Percentiles rank a stretch among this genome's conserved stretches.
These are phyloP conservation scores for Harpalus rubripes DNA, from an alignment of 2,888 invertebrate species.

Conservation along the genomic window DNA sequence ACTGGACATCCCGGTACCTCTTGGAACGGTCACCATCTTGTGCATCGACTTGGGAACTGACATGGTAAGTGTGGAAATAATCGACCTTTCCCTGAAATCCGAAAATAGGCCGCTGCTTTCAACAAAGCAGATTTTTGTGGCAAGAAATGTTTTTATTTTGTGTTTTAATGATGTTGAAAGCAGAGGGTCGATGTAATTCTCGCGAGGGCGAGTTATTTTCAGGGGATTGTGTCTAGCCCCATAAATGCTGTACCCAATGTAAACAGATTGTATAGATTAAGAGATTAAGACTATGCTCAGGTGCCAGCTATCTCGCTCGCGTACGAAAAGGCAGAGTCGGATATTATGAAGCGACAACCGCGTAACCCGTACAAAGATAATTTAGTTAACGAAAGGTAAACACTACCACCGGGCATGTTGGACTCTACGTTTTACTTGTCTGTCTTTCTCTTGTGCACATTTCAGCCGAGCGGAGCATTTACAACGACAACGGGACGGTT, in stretches of 20 bases:
- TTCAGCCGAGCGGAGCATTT: conserved; percentile 55
- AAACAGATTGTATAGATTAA: conserved; percentile 56
- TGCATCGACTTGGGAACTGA: conserved; percentile 99
- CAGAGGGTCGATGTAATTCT: background rate
- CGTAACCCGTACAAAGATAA: conserved; percentile 94
- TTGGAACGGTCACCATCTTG: conserved; percentile 98
- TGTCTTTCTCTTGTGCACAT: conserved; percentile 69
- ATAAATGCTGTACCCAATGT: conserved; percentile 29
- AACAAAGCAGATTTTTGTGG: background rate
- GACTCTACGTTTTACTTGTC: conserved; percentile 68
- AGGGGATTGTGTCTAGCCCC: conserved; percentile 18
- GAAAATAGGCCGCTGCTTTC: background rate
- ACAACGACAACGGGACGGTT: background rate
- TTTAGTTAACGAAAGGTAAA: conserved; percentile 95
- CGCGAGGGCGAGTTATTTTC: conserved; percentile 21
- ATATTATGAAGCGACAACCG: conserved; percentile 96
- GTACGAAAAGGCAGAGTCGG: conserved; percentile 94
- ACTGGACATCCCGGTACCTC: conserved; percentile 95
- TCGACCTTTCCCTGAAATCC: conserved; percentile 12
- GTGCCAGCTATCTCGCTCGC: conserved; percentile 95
- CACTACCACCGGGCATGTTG: conserved; percentile 68
- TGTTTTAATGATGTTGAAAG: background rate
- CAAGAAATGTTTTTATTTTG: background rate
- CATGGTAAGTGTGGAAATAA: conserved; percentile 86
- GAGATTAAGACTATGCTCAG: conserved; percentile 78